A percentile compares a stretch with the other conserved stretches of the same genome.
These are phyloP conservation scores for Anticlea derivata DNA, from an alignment of 2,888 invertebrate genomes.

Conservation along the genomic window DNA sequence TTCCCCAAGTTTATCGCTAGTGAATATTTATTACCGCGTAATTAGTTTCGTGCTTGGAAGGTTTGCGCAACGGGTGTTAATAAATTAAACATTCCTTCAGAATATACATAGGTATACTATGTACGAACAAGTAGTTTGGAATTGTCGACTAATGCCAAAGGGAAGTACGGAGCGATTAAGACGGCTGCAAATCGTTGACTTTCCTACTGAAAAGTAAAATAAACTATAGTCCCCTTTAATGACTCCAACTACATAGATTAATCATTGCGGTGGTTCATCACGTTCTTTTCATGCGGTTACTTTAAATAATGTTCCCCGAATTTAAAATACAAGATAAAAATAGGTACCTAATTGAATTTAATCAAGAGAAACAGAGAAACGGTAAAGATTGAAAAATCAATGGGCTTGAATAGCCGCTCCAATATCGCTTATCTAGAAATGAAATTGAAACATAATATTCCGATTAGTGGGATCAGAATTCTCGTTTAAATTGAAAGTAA, in stretches of 20 bases:
- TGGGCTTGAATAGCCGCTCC: constrained; percentile 18
- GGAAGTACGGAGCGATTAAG: constrained; percentile 52
- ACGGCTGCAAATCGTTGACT: not conserved
- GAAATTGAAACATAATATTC: constrained; percentile 70
- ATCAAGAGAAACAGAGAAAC: constrained; percentile 3
- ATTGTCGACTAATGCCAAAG: constrained; percentile 51
- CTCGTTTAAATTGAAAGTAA: constrained; percentile 63
- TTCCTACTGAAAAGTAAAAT: not conserved
- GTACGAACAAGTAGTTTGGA: constrained; percentile 44
- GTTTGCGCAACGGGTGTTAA: constrained; percentile 63
- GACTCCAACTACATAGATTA: too few species aligned
- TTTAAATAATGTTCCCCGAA: too few species aligned
- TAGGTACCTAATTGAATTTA: not conserved
- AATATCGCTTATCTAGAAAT: constrained; percentile 45
- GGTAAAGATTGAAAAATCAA: constrained; percentile 32
- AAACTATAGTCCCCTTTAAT: too few species aligned
- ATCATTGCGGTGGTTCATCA: too few species aligned
- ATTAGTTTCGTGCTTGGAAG: constrained; percentile 70
- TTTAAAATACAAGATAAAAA: not conserved
- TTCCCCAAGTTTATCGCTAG: constrained; percentile 73
- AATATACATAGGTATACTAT: constrained; percentile 43
- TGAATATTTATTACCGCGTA: constrained; percentile 51
- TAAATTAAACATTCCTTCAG: constrained; percentile 63
- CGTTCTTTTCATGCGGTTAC: too few species aligned
- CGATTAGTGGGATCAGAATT: constrained; percentile 67